A percentile compares a stretch with the other conserved stretches of the same genome.
These are phyloP conservation scores for Chloroceryle inda DNA, from an alignment of 2,797 vertebrate species.

Conservation along the genomic window DNA sequence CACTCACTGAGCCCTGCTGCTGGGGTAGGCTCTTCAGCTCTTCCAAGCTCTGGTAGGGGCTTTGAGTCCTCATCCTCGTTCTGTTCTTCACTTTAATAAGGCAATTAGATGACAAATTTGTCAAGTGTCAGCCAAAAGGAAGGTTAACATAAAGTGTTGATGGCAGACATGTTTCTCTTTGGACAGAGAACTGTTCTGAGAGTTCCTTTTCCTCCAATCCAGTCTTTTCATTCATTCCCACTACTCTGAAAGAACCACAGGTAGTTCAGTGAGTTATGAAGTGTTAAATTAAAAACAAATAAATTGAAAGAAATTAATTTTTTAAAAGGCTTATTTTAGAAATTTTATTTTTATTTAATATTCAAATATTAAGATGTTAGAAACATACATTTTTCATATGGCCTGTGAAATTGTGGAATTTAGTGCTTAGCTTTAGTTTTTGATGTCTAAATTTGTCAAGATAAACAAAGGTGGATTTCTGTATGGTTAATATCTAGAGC, in stretches of 20 bases:
- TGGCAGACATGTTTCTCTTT: neutral
- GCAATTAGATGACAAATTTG: neutral
- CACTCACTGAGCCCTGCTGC: neutral
- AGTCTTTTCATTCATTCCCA: neutral
- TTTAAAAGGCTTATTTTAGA: neutral
- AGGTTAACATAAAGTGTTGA: neutral
- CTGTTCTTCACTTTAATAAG: neutral
- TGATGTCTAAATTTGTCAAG: neutral
- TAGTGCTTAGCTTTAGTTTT: neutral
- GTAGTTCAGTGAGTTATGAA: neutral
- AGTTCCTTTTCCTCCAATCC: neutral
- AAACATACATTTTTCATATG: neutral
- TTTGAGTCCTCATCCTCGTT: neutral
- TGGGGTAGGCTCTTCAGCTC: fast-evolving
- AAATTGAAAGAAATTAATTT: neutral
- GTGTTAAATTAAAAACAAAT: neutral
- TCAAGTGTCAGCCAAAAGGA: neutral
- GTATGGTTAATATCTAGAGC: neutral
- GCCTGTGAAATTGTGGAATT: neutral
- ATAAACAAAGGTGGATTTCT: neutral
- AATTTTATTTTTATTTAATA: neutral
- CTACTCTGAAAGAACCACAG: neutral
- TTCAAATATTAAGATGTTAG: neutral
- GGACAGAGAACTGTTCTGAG: neutral
- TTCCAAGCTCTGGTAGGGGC: neutral